These are phyloP conservation scores for Cyrtonyx montezumae DNA, from an alignment of 2,113 vertebrate species.

Conservation along the genomic window DNA sequence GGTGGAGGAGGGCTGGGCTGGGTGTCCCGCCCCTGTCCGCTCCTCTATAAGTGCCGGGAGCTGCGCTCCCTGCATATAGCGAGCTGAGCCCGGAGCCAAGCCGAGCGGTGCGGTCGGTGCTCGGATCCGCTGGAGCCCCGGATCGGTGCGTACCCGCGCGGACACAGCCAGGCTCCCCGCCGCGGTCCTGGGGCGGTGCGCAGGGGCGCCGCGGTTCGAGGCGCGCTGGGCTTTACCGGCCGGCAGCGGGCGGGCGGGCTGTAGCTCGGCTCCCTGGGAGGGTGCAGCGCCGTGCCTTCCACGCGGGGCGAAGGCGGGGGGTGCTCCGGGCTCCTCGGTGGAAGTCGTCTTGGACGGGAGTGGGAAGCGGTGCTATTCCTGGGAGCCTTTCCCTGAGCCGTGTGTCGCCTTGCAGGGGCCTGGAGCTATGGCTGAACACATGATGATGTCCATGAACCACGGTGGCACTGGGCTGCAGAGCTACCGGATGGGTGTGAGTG, in stretches of 20 bases:
- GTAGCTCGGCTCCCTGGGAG: background rate
- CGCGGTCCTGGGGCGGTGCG: too few species aligned
- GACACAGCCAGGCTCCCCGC: too few species aligned
- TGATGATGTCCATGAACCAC: slow-evolving; percentile 95
- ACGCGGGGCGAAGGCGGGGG: background rate
- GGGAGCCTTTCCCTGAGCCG: slow-evolving; percentile 1
- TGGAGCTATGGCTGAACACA: slow-evolving; percentile 89
- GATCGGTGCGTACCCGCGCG: background rate
- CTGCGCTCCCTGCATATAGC: accelerated
- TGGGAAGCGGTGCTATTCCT: background rate
- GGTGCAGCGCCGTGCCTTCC: background rate
- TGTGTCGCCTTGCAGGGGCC: background rate
- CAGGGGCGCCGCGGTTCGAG: background rate
- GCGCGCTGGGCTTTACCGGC: background rate
- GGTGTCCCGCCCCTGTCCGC: background rate
- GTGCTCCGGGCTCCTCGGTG: background rate
- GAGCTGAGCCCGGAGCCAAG: background rate
- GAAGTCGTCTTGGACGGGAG: background rate
- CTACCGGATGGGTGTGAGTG: slow-evolving; percentile 88
- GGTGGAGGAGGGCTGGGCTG: background rate
- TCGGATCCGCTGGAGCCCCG: background rate
- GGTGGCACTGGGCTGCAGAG: slow-evolving; percentile 83
- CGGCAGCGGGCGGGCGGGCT: background rate
- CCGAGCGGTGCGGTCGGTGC: accelerated
- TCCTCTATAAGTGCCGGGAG: background rate